Base-by-base conservation (phyloP, 2,113 vertebrate species). In the Corythornis madagascariensis region DNA sequence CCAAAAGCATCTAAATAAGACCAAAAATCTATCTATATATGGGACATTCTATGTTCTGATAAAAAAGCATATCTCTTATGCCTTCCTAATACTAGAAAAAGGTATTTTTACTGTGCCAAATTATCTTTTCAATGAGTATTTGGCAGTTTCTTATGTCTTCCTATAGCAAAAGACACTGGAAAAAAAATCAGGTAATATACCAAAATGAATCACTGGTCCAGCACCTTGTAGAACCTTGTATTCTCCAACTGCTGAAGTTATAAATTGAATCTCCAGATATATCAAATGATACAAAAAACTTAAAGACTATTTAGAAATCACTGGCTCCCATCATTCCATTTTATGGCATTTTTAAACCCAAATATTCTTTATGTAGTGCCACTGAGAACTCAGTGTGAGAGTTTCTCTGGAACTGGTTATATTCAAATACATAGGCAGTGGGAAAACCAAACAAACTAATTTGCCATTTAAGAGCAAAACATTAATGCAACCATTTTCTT, bases 371-470 rank as follows among this genome's bases (percentile, higher is more conserved):
- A 29, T 11, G 16, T 33, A 65, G 3, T 6, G 2, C 13, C 50
- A 40, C 38, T 67, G 15, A 66, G 52, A 86, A 64, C 4, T 47
- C 25, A 28, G 13, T 66, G 10, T 28, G 65, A 60, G 28, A 60
- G 10, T 59, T 77, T 26, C 4, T 80, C 9, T 5, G 21, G 26
- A 91, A 81, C 15, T 50, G 14, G 4, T 3, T 85, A 16, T 29
- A 42, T 67, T 79, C 79, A 82, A 88, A 84, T n/a, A 17, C 11
- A 42, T 20, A 66, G 6, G 7, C 11, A 52, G 22, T 60, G 25
- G 35, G 20, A 33, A 13, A 33, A 50, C 22, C 22, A n/a, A 8
- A 85, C 77, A n/a, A 57, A 52, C 3, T 0, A 0, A 42, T 28
- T 75, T 86, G 52, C 3, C 12, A 28, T 90, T 83, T 71, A 81